Conservation (phyloP, 2,113 vertebrate genomes). For the Ranitomeya variabilis region DNA sequence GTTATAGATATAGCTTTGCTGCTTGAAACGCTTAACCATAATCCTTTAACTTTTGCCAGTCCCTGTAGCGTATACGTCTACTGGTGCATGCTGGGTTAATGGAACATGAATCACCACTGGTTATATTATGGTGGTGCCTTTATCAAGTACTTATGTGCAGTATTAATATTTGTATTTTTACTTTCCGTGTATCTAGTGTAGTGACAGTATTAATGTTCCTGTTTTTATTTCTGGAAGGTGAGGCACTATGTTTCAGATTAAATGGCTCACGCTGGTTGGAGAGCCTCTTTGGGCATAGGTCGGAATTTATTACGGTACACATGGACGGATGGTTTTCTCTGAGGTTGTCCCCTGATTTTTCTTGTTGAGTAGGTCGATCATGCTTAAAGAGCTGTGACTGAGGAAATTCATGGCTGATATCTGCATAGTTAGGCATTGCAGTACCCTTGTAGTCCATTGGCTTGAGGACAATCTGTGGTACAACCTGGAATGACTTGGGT, state of each 20-base stretch:
- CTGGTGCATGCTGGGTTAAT: constrained; percentile 31
- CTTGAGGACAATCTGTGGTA: background rate
- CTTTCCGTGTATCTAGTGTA: constrained; percentile 24
- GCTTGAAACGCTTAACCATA: constrained; percentile 49
- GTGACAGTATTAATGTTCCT: constrained; percentile 51
- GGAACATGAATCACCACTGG: constrained; percentile 15
- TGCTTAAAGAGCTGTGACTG: background rate
- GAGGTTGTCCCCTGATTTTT: background rate
- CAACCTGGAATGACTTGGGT: background rate
- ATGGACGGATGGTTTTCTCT: background rate
- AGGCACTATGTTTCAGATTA: constrained; percentile 18
- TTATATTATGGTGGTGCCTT: constrained; percentile 44
- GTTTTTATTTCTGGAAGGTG: constrained; percentile 4
- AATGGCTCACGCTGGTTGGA: constrained; percentile 17
- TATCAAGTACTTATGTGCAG: constrained; percentile 47
- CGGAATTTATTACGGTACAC: background rate
- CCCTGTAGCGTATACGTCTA: constrained; percentile 27
- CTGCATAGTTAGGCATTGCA: background rate
- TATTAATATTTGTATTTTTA: constrained; percentile 43
- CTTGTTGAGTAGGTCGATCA: background rate
- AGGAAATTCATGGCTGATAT: background rate
- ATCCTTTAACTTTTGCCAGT: constrained; percentile 32
- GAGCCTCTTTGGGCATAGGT: background rate
- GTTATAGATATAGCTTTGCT: constrained; percentile 40
- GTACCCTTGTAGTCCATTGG: background rate